Evolutionary conservation across 64 coral and sea anemone species (phyloP).

Genomic region (Dendronephthya gigantea): DNA sequence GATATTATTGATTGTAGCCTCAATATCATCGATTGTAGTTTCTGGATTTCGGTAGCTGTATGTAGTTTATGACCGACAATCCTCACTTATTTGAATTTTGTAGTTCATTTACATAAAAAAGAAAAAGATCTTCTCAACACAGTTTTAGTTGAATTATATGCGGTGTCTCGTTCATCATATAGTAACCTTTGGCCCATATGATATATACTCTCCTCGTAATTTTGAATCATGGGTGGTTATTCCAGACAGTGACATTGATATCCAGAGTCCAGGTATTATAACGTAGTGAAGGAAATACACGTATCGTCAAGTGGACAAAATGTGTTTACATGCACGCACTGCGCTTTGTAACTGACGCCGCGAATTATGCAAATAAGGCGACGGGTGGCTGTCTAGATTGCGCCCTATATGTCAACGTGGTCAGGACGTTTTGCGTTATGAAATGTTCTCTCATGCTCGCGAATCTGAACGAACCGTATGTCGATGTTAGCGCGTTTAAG

Average conservation of each 20-base stretch:
- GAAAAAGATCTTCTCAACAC: too few relatives aligned
- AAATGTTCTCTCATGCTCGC: not conserved
- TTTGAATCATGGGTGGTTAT: not conserved
- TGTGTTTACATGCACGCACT: not conserved
- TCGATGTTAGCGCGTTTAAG: not conserved
- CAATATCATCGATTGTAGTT: too few relatives aligned
- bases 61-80: too few relatives aligned
- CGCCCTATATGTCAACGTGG: not conserved
- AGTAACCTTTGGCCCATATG: too few relatives aligned
- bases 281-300: not conserved
- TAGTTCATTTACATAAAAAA: too few relatives aligned
- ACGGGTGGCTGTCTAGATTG: not conserved
- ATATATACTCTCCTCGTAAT: not conserved
- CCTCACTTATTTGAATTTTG: too few relatives aligned
- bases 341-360: not conserved
- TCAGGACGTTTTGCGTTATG: not conserved
- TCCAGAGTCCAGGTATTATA: not conserved
- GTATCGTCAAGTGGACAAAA: not conserved
- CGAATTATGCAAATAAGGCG: not conserved
- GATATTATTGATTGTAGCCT: too few relatives aligned
- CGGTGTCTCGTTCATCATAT: too few relatives aligned
- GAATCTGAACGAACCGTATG: not conserved
- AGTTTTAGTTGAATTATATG: too few relatives aligned
- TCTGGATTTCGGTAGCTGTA: too few relatives aligned
- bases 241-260: not conserved